Conservation (phyloP, 2,888 invertebrate genomes). For the Imbricaverruca yamaguchii region DNA sequence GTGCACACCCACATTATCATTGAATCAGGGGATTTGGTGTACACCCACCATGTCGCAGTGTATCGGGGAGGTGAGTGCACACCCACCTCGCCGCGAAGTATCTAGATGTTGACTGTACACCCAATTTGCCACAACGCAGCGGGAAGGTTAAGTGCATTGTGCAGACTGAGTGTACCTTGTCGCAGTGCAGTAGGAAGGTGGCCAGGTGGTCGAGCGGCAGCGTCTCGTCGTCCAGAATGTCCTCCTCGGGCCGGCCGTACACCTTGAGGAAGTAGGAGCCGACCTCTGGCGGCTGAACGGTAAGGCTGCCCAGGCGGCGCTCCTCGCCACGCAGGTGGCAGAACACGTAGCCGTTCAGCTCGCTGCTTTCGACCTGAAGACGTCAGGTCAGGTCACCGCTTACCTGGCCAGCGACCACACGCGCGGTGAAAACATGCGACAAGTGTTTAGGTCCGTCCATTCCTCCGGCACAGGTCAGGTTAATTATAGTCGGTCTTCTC, state of each 20-base stretch:
- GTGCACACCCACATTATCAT: too few relatives aligned
- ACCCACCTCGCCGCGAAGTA: too few relatives aligned
- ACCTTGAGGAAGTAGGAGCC: conserved; percentile 44
- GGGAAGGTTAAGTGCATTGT: too few relatives aligned
- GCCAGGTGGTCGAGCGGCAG: conserved; percentile 36
- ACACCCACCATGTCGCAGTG: too few relatives aligned
- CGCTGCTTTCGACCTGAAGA: conserved; percentile 35
- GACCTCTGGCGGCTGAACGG: conserved; percentile 41
- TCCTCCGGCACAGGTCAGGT: too few relatives aligned
- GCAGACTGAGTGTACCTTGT: conserved; percentile 26
- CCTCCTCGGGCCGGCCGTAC: conserved; percentile 38
- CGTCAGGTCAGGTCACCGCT: not conserved
- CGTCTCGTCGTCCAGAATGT: conserved; percentile 34
- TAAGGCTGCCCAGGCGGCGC: conserved; percentile 38
- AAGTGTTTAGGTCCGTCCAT: too few relatives aligned
- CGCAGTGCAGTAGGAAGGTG: conserved; percentile 35
- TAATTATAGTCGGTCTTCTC: too few relatives aligned
- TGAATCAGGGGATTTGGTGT: too few relatives aligned
- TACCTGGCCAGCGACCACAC: not conserved
- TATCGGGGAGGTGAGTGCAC: too few relatives aligned
- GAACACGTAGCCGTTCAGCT: conserved; percentile 38
- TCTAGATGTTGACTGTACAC: too few relatives aligned
- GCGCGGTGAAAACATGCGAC: too few relatives aligned
- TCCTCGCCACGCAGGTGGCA: conserved; percentile 37
- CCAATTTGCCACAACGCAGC: too few relatives aligned